Evolutionary conservation across 1,140 invertebrate species (phyloP).

Genomic region (Drosophila setifemur): DNA sequence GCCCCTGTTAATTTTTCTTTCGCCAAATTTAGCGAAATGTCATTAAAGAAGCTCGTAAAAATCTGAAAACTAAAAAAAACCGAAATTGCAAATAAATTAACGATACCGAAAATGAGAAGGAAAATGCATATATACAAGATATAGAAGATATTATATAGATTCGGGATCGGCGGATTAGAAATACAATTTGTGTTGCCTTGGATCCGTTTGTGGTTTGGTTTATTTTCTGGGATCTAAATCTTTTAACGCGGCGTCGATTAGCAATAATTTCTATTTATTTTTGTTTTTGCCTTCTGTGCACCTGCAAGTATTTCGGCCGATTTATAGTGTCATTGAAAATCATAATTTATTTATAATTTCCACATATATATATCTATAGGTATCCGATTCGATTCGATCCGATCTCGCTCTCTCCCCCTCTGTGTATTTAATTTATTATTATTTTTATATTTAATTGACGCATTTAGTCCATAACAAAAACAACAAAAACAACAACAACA

Average conservation of each 20-base stretch:
- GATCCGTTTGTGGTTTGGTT: neutral
- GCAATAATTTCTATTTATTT: constrained; percentile 27
- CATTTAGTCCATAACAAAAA: constrained; percentile 65
- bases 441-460: constrained; percentile 70
- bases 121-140: constrained; percentile 31
- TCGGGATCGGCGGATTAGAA: constrained; percentile 29
- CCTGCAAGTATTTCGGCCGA: constrained; percentile 15
- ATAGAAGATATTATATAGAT: constrained; percentile 26
- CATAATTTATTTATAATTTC: constrained; percentile 75
- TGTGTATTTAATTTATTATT: constrained; percentile 25
- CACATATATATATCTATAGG: too few species aligned
- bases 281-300: constrained; percentile 8
- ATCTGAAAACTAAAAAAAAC: constrained; percentile 40
- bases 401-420: constrained; percentile 32
- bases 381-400: neutral
- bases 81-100: constrained; percentile 40
- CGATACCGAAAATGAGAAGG: constrained; percentile 3
- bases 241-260: constrained; percentile 49
- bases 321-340: constrained; percentile 67
- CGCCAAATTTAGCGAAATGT: constrained; percentile 60
- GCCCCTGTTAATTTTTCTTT: constrained; percentile 14
- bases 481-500: too few species aligned
- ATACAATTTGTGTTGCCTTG: neutral
- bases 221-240: constrained; percentile 37
- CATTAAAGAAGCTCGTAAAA: constrained; percentile 71